Evolutionary conservation across 2,113 vertebrate genomes (phyloP), one percentile per base, ranked within the genome.

Genomic region (Amazona guildingii): DNA sequence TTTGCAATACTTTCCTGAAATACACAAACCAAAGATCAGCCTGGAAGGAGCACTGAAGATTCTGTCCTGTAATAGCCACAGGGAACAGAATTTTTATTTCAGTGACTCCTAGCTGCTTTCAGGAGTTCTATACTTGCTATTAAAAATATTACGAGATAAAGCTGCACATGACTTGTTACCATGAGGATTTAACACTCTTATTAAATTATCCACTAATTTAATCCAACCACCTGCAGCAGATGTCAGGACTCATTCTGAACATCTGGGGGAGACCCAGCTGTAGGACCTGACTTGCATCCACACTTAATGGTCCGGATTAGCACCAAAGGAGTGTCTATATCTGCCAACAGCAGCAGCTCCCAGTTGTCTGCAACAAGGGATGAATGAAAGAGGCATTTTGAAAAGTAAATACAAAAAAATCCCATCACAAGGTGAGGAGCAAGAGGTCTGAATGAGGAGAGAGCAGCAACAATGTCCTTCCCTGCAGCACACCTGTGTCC

Each of bases 61-160:
- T 80, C 43, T 90, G n/a, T 39, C 20, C 14, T 59, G 4, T 37
- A 86, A 57, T 11, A 87, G 33, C 13, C 46, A 59, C 25, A 35
- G 7, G 28, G 64, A 69, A 80, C 23, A 76, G 15, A 63, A 86
- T 51, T 80, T 88, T 83, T 69, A 80, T 90, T 80, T 72, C 41
- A 54, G 28, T 62, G 16, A 7, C 4, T 1, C 24, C 17, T 85
- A 55, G 73, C 21, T 78, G 61, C 43, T 70, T 91, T 83, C 62
- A 88, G 70, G 63, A 91, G 12, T 37, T 44, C 59, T 72, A 88
- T 84, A 80, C 9, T 85, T 74, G 17, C 59, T 86, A 20, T 54
- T 57, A 49, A 61, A 87, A 85, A 9, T 66, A 82, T 75, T 76
- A 81, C 39, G 62, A 57, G 63, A 82, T 67, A 94, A 96, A 94